Conservation (phyloP, 2,888 invertebrate genomes). For the Lepidochrysops patricia region DNA sequence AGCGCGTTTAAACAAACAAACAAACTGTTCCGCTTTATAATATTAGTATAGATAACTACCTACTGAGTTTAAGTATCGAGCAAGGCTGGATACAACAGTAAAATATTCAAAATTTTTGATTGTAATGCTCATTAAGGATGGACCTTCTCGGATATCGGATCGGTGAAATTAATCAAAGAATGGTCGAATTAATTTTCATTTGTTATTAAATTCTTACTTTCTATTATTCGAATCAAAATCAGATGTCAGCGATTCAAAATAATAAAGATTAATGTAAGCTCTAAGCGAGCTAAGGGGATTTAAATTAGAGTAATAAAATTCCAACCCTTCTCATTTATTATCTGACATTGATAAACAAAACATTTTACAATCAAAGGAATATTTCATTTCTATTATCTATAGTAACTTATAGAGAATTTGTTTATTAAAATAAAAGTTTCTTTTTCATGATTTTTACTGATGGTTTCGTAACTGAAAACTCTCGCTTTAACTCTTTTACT, state of each 20-base stretch:
- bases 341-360: constrained; percentile 19
- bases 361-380: not conserved
- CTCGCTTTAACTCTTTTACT: not conserved
- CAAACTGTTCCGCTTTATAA: too few relatives aligned
- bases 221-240: constrained; percentile 4
- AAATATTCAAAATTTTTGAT: not conserved
- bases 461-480: not conserved
- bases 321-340: constrained; percentile 22
- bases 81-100: not conserved
- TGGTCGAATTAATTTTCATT: not conserved
- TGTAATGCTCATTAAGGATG: not conserved
- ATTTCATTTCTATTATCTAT: not conserved
- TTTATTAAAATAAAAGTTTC: not conserved
- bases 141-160: not conserved
- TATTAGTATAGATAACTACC: too few relatives aligned
- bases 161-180: not conserved
- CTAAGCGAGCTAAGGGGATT: constrained; percentile 12
- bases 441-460: not conserved
- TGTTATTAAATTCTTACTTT: constrained; percentile 6
- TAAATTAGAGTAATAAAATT: constrained; percentile 21
- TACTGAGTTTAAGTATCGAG: too few relatives aligned
- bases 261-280: constrained; percentile 13
- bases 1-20: too few relatives aligned
- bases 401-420: too few relatives aligned
- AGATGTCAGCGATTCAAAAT: constrained; percentile 10